Conservation (phyloP, 2,113 vertebrate genomes). For the Prunella himalayana region DNA sequence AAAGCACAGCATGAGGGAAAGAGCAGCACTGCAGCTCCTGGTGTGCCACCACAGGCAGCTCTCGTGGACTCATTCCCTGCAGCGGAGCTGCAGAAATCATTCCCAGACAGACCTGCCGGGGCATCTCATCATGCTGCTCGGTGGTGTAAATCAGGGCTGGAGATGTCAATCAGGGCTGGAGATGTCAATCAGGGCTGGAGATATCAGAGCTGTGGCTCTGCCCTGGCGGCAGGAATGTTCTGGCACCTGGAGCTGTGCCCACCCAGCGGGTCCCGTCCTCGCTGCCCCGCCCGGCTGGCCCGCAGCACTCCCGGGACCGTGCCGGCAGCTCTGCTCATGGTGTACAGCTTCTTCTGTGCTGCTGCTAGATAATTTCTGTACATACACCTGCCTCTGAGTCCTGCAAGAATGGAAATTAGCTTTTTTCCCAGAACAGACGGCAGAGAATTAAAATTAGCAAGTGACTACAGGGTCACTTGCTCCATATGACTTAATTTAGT, state of each 20-base stretch:
- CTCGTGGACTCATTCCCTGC: background rate
- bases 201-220: background rate
- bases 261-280: accelerated
- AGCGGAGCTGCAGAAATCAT: background rate
- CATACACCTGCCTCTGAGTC: background rate
- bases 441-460: background rate
- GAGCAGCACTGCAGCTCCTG: background rate
- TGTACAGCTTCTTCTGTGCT: background rate
- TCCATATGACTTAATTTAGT: background rate
- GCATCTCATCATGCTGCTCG: background rate
- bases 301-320: accelerated
- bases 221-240: accelerated
- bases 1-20: accelerated
- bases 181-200: no score
- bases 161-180: background rate
- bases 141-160: background rate
- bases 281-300: accelerated
- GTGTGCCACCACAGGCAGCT: background rate
- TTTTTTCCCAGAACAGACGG: background rate
- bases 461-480: background rate
- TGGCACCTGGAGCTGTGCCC: accelerated
- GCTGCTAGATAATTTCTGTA: background rate
- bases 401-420: background rate
- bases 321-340: background rate
- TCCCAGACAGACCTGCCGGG: background rate